Percentiles rank a stretch among this genome's conserved stretches.
Evolutionary conservation across 2,888 invertebrate species (phyloP).

Genomic region (Helleia helle): DNA sequence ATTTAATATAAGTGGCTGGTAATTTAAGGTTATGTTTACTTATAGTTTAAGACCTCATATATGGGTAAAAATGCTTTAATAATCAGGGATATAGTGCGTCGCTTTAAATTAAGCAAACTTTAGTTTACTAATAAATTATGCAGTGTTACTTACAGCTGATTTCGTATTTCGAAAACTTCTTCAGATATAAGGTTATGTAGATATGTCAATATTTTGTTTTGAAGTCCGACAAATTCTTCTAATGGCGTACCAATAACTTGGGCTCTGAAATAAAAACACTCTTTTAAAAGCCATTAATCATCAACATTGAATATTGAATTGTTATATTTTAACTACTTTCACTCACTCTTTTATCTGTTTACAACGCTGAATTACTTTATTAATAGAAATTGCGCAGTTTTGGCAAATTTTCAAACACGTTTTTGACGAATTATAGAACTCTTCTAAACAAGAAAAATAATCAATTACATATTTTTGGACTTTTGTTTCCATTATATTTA

Average conservation of each 20-base stretch:
- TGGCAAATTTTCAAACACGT: slow-evolving; percentile 64
- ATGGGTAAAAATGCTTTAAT: too few relatives aligned
- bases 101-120: too few relatives aligned
- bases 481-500: slow-evolving; percentile 54
- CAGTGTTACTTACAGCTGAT: slow-evolving; percentile 42
- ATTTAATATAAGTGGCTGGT: neutral
- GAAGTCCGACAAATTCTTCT: slow-evolving; percentile 52
- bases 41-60: too few relatives aligned
- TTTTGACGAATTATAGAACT: slow-evolving; percentile 59
- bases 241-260: slow-evolving; percentile 50
- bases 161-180: slow-evolving; percentile 54
- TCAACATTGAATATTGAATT: too few relatives aligned
- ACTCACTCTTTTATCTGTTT: slow-evolving; percentile 65
- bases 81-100: too few relatives aligned
- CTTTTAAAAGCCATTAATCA: too few relatives aligned
- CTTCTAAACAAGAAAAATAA: slow-evolving; percentile 67
- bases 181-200: slow-evolving; percentile 52
- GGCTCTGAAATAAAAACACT: slow-evolving; percentile 65
- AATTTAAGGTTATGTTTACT: neutral
- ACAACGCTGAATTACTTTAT: slow-evolving; percentile 67
- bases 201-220: slow-evolving; percentile 47
- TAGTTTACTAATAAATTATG: too few relatives aligned
- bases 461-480: slow-evolving; percentile 68
- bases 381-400: slow-evolving; percentile 62
- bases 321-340: slow-evolving; percentile 12